Evolutionary conservation across 2,888 invertebrate species (phyloP), one percentile per base, ranked within the genome.

Genomic region (Netelia melanura): DNA sequence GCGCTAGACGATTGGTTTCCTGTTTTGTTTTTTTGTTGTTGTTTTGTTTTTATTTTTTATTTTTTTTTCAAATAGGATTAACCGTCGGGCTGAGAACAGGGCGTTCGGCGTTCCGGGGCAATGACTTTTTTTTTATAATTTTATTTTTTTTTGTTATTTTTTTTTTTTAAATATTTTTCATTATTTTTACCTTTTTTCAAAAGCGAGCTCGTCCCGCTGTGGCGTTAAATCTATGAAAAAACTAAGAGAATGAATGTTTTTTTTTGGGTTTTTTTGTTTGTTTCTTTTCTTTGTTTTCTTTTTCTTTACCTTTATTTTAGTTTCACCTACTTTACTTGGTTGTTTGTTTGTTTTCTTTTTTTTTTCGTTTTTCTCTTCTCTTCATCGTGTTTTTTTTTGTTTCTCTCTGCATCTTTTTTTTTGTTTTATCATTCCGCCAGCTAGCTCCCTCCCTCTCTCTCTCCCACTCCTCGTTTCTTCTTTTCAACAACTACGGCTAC

Each of bases 241-340:
- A 91, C 92, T 92, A 93, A 92, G 91, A 92, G 89, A 91, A 92
- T 91, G 90, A 90, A 91, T 92, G 91, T 90, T 88, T 90, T 81
- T 58, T 74, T 77, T 89, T 88, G n/a, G n/a, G n/a, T n/a, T n/a
- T n/a, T n/a, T 90, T 79, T 58, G 68, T 72, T 81, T 76, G 44
- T 67, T 65, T 74, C 52, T 81, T 67, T 65, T 74, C 52, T 81
- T 84, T 75, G 65, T 58, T 10, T 56, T 75, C 9, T 17, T 74
- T 74, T 80, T 17, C n/a, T 83, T 90, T 90, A 91, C 85, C 88
- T 88, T 91, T 88, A 90, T 87, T 88, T 86, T 80, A 82, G 52
- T 81, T 85, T 64, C 14, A 79, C 75, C 84, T 85, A 85, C 79
- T 85, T 76, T 79, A 70, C 56, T 87, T 86, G 85, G 83, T 88